Conservation (phyloP, 2,113 vertebrate genomes). For the Leptobrachium ailaonicum region DNA sequence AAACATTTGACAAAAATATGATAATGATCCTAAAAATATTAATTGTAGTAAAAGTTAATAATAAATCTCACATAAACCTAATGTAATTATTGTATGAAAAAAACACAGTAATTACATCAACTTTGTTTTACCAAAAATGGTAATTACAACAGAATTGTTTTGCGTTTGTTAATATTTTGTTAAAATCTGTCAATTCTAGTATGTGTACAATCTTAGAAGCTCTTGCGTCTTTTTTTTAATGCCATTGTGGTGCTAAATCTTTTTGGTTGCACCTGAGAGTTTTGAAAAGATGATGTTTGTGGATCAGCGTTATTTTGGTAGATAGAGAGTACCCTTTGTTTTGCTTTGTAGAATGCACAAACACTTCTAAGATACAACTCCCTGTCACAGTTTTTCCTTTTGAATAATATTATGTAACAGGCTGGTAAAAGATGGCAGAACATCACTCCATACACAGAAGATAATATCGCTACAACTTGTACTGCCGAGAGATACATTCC, state of each 20-base stretch:
- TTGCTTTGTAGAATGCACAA: constrained; percentile 17
- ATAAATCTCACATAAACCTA: too few species aligned
- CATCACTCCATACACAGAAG: constrained; percentile 63
- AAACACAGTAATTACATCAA: too few species aligned
- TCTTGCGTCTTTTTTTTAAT: constrained; percentile 4
- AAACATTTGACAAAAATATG: too few species aligned
- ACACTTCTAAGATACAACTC: constrained; percentile 23
- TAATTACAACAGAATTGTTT: too few species aligned
- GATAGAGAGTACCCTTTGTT: not conserved
- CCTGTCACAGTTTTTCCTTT: constrained; percentile 49
- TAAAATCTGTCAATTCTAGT: too few species aligned
- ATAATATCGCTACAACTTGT: constrained; percentile 63
- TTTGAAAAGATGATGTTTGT: not conserved
- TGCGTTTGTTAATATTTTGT: too few species aligned
- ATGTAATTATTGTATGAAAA: too few species aligned
- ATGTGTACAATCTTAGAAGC: not conserved
- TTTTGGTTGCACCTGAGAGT: not conserved
- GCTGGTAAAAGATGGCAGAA: constrained; percentile 63
- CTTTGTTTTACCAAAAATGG: too few species aligned
- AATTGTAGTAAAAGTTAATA: too few species aligned
- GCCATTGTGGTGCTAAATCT: not conserved
- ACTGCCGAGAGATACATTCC: constrained; percentile 50
- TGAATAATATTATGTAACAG: constrained; percentile 55
- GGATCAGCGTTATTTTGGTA: not conserved
- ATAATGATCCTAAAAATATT: too few species aligned